Percentiles rank a stretch among this genome's conserved stretches.
Evolutionary conservation across 2,797 vertebrate genomes (phyloP).

Genomic region (Podarcis lilfordi): DNA sequence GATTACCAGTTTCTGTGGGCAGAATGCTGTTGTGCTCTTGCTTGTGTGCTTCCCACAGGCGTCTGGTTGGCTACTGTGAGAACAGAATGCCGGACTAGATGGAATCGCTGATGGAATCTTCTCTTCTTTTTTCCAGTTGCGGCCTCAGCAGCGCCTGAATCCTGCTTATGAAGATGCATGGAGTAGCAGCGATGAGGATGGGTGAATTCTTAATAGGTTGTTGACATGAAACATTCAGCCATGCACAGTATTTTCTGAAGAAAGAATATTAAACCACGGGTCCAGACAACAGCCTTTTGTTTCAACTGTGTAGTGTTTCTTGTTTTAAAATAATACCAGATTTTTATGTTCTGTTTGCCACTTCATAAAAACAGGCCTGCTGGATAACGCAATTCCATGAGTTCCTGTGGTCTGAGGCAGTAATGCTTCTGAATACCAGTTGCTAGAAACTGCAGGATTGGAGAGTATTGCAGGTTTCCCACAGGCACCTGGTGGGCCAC

Average conservation of each 20-base stretch:
- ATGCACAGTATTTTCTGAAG: neutral
- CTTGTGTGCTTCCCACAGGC: no score
- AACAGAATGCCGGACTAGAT: no score
- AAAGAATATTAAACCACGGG: slow-evolving; percentile 20
- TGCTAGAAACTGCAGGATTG: no score
- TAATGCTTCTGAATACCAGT: no score
- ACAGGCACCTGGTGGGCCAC: no score
- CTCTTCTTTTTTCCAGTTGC: slow-evolving; percentile 62
- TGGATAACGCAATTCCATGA: neutral
- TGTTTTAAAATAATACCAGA: slow-evolving; percentile 19
- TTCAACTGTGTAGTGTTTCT: neutral
- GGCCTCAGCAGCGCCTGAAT: slow-evolving; percentile 75
- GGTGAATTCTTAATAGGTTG: slow-evolving; percentile 51
- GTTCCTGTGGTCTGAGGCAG: neutral
- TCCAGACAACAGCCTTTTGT: neutral
- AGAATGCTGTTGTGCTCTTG: no score
- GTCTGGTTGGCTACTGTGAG: no score
- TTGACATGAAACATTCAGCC: slow-evolving; percentile 17
- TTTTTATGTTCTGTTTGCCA: slow-evolving; percentile 27
- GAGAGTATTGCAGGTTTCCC: no score
- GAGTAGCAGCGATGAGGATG: slow-evolving; percentile 94
- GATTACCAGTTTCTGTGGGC: no score
- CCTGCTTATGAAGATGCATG: slow-evolving; percentile 91
- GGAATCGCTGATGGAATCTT: neutral
- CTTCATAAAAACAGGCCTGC: neutral